Conservation (phyloP, 2,888 invertebrate genomes). For the Blastobasis adustella region DNA sequence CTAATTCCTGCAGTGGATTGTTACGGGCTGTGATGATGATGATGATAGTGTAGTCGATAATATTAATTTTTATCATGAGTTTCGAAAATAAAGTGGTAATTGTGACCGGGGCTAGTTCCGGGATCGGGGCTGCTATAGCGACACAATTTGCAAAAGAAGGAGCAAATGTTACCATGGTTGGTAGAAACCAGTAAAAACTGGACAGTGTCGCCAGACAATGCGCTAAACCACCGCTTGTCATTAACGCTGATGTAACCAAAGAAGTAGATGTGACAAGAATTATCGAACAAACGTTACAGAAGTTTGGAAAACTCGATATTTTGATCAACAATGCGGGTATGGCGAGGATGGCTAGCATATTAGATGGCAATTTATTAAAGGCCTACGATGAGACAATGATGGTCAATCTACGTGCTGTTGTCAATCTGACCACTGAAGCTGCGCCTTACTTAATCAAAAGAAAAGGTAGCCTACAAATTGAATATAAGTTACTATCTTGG, state of each 20-base stretch:
- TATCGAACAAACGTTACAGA: slow-evolving; percentile 24
- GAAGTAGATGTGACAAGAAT: slow-evolving; percentile 25
- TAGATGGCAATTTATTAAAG: slow-evolving; percentile 17
- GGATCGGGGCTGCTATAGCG: slow-evolving; percentile 80
- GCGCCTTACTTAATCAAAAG: slow-evolving; percentile 26
- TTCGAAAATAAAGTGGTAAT: slow-evolving; percentile 57
- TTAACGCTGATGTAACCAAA: slow-evolving; percentile 31
- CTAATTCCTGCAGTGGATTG: no score
- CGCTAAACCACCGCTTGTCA: slow-evolving; percentile 16
- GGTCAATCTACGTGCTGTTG: slow-evolving; percentile 29
- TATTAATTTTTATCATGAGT: slow-evolving; percentile 16
- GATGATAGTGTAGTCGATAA: no score
- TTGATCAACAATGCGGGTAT: slow-evolving; percentile 38
- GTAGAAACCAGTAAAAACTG: slow-evolving; percentile 78
- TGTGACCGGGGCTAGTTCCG: slow-evolving; percentile 78
- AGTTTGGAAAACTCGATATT: slow-evolving; percentile 30
- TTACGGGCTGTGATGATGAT: no score
- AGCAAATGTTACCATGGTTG: slow-evolving; percentile 76
- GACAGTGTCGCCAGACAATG: slow-evolving; percentile 56
- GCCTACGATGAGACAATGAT: slow-evolving; percentile 29
- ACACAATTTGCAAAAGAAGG: slow-evolving; percentile 75
- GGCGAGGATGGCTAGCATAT: slow-evolving; percentile 9
- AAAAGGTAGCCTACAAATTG: slow-evolving; percentile 24
- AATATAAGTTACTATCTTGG: not conserved
- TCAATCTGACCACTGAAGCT: slow-evolving; percentile 27